These are phyloP conservation scores for Calephelis nemesis DNA, from an alignment of 1,140 invertebrate genomes.

Conservation along the genomic window DNA sequence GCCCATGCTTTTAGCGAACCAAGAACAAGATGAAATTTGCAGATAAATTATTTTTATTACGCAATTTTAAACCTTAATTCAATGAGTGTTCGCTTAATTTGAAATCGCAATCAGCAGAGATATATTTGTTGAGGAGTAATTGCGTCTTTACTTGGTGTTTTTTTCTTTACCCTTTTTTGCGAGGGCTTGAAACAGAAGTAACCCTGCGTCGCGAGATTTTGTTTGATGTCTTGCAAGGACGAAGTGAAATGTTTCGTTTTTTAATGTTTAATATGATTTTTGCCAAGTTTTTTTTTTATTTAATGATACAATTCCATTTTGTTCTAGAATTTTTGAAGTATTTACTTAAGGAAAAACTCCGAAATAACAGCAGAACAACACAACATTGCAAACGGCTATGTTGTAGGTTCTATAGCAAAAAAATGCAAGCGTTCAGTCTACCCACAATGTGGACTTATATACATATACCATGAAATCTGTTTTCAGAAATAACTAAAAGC, in stretches of 20 bases:
- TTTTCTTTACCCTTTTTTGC: constrained; percentile 59
- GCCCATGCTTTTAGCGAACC: constrained; percentile 66
- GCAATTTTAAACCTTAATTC: constrained; percentile 42
- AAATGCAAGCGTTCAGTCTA: no score
- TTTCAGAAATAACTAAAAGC: no score
- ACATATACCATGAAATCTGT: no score
- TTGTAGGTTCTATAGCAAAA: no score
- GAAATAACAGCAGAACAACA: no score
- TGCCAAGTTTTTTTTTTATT: no score
- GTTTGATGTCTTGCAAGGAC: constrained; percentile 69
- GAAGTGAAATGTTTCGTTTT: constrained; percentile 25
- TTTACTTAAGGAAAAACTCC: no score
- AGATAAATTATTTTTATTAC: constrained; percentile 19
- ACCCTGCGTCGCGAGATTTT: constrained; percentile 41
- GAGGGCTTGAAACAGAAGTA: constrained; percentile 49
- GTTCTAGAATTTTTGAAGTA: no score
- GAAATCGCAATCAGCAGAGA: constrained; percentile 23
- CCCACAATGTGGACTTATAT: no score
- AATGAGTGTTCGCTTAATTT: constrained; percentile 7
- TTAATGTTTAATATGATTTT: not conserved
- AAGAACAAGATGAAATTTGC: constrained; percentile 38
- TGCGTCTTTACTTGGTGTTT: constrained; percentile 63
- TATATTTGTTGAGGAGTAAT: constrained; percentile 60
- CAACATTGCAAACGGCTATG: no score
- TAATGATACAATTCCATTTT: no score